Evolutionary conservation across 2,888 invertebrate genomes (phyloP), one percentile per base, ranked within the genome.

Genomic region (Frankliniella fusca): DNA sequence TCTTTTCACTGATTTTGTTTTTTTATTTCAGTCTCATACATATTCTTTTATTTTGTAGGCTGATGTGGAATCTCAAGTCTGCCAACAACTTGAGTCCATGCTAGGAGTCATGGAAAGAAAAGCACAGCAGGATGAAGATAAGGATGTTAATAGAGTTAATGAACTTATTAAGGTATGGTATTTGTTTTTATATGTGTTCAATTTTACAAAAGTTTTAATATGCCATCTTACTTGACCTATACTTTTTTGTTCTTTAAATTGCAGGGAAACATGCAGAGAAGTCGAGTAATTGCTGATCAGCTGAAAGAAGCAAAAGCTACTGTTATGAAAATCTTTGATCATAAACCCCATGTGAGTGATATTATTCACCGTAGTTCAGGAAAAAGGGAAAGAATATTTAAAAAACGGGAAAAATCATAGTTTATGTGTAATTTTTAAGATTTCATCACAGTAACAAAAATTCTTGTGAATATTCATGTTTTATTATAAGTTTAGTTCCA

Each of bases 261-360:
- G 80, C 90, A 98, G 95, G 97, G 97, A 81, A 97, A 97, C 88
- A 94, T 97, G 88, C 98, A 98, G 89, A 92, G 98, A 82, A 96
- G 97, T 88, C 96, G 94, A 90, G 94, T 97, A 84, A 95, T 97
- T 80, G 94, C 94, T 84, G 97, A 98, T 87, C 97, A 97, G 84
- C 93, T 97, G 88, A 92, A 92, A 84, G 98, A 98, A 87, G 96
- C 97, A 0, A 93, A 95, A 85, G 91, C 92, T 83, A 95, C 96
- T 87, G 93, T 97, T 84, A 93, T 96, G 88, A 94, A 95, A 86
- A 94, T 97, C 84, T 95, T 97, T 87, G 96, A 97, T 85, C 97
- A 98, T 88, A 95, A 97, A 88, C 92, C 92, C 82, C 94, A 95
- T 85, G 95, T 97, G 70, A 92, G 93, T 23, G 97, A 97, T 87